Conservation (phyloP, 2,113 vertebrate genomes). For the Atlantisia rogersi region DNA sequence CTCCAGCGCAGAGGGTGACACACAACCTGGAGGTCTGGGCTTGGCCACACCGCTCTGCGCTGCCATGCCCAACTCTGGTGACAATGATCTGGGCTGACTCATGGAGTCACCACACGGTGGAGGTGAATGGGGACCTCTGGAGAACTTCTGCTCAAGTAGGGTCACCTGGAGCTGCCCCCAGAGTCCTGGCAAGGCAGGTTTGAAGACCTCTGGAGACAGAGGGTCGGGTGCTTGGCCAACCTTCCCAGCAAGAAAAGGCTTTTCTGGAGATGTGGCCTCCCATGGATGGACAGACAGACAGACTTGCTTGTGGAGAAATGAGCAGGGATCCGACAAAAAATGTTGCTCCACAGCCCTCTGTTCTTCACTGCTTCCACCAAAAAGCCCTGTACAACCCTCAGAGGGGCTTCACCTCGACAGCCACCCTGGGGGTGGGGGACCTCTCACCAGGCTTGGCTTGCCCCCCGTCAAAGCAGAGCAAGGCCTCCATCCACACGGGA, state of each 20-base stretch:
- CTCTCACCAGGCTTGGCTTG: no score
- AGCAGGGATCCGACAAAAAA: not conserved
- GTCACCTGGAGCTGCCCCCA: not conserved
- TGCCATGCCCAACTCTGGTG: not conserved
- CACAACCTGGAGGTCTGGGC: not conserved
- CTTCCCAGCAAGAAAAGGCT: not conserved
- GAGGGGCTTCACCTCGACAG: not conserved
- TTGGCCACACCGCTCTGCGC: not conserved
- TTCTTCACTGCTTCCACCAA: not conserved
- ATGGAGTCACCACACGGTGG: not conserved
- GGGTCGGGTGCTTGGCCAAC: not conserved
- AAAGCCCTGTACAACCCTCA: not conserved
- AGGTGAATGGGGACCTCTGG: not conserved
- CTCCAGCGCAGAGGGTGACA: not conserved
- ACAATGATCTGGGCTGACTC: not conserved
- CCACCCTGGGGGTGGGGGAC: not conserved
- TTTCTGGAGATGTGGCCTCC: not conserved
- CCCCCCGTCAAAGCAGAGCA: not conserved
- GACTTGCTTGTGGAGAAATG: not conserved
- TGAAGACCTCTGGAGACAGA: not conserved
- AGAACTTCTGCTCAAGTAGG: not conserved
- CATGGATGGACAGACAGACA: not conserved
- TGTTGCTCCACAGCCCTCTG: no score
- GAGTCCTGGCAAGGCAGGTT: accelerated
- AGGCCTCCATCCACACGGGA: no score